Base-by-base conservation (phyloP, 2,797 vertebrate species). In the Adelosebastes latens region DNA sequence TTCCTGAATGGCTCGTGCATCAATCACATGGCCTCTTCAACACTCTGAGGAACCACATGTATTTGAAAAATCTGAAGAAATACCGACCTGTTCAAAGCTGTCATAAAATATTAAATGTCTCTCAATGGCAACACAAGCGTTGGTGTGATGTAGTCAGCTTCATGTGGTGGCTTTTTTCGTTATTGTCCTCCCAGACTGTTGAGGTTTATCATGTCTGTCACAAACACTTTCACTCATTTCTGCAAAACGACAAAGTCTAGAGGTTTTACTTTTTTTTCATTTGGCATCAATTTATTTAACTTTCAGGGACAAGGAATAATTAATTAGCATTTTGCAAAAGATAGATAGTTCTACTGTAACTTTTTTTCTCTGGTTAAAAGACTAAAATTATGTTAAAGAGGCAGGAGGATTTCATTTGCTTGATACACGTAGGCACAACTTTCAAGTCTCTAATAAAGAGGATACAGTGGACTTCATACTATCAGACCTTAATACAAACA, bases 201-300 rank as follows among this genome's bases (percentile, higher is more conserved):
- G 65, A 53, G 16, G 22, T 60, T 27, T 1, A 66, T 64, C 29
- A n/a, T 12, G 31, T 63, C 3, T 8, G 8, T 29, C 49, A 64
- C 29, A 65, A 67, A 73, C 56, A 72, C 39, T 61, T 24, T 56
- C 55, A 53, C 29, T 73, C 6, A 60, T 25, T 63, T 55, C 22
- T 77, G 34, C 2, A 87, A 66, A 6, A 84, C 36, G 72, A 64
- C 8, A n/a, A 36, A 79, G 11, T 32, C 80, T 2, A 20, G 2
- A 66, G 13, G 1, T 42, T 31, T 11, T 8, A 13, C 80, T 82
- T 16, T 75, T 81, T 62, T 77, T 39, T 10, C 77, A 93, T 94
- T 95, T 95, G 93, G 94, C 94, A 94, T 94, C 85, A 92, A 76
- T 94, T 94, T 94, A 95, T 93, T 95, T 81, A 52, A 89, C 83